Percentiles rank a stretch among this genome's conserved stretches.
These are phyloP conservation scores for Steatornis caripensis DNA, from an alignment of 2,113 vertebrate genomes.

Conservation along the genomic window DNA sequence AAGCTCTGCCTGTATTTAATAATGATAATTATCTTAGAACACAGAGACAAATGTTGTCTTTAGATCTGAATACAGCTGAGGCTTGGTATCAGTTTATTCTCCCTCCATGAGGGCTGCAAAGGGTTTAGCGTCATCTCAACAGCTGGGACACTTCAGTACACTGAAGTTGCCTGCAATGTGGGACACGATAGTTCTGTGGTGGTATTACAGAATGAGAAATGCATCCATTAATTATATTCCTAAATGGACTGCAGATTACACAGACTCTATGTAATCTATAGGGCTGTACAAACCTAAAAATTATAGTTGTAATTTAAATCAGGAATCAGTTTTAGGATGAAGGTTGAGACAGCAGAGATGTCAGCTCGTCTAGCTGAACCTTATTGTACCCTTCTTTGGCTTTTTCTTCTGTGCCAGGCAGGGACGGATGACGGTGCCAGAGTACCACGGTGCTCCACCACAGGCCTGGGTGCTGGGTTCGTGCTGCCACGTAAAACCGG, in stretches of 20 bases:
- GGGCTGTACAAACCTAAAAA: background rate
- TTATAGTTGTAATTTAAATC: background rate
- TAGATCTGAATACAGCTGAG: background rate
- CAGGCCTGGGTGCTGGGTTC: background rate
- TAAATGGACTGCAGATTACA: background rate
- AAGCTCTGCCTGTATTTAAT: background rate
- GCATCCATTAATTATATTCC: background rate
- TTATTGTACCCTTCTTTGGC: background rate
- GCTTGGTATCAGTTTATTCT: background rate
- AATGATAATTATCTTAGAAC: background rate
- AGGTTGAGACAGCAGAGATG: background rate
- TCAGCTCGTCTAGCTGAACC: background rate
- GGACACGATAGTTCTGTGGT: background rate
- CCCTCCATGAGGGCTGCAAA: background rate
- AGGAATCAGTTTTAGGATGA: background rate
- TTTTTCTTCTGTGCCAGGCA: background rate
- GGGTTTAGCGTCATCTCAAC: background rate
- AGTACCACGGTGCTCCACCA: fast-evolving
- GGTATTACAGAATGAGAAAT: background rate
- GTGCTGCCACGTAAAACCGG: background rate
- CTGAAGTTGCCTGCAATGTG: background rate
- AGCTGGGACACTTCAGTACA: too few relatives aligned
- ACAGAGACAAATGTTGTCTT: background rate
- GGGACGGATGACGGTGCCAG: background rate
- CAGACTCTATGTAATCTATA: fast-evolving